Base-by-base conservation (phyloP, 2,113 vertebrate genomes). In the Nerophis lumbriciformis region DNA sequence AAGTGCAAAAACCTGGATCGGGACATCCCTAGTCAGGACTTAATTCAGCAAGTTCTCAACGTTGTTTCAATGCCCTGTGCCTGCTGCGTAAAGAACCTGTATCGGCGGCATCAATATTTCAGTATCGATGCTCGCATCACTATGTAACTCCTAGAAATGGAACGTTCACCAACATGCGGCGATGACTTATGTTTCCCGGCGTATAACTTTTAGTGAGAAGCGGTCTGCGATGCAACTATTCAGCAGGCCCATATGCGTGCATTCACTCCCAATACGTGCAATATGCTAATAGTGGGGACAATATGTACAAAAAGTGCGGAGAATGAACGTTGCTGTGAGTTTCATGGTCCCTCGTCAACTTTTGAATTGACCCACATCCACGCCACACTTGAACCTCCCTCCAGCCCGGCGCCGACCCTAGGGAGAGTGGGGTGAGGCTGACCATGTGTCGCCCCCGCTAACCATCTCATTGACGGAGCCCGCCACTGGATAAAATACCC, bases 261-360 rank as follows among this genome's bases (percentile, higher is more conserved):
- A 51, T 59, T 50, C 48, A 54, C 65, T 48, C 71, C 45, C 54
- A n/a, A 53, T 66, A 54, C 1, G 5, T 36, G 54, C 54, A 9
- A 15, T 48, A 61, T 48, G 59, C 59, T 59, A 49, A 58, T 4
- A 14, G 21, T 53, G 8, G 38, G 58, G 68, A 76, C 73, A 81
- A 80, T 63, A 56, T 16, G 39, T 37, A 66, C 42, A 75, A 73
- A 71, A 48, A 48, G 44, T 53, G 5, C 48, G 62, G 55, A 83
- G 85, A 85, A 87, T 89, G 72, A 87, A 84, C 35, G 87, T 83
- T 82, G 55, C 37, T 61, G 60, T 77, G 59, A 58, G 71, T 89
- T 85, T 87, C 85, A 89, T 80, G 85, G 72, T 85, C 61, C 16
- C 69, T 55, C 77, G 61, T 89, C 87, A 89, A 81, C 82, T 84